Evolutionary conservation across 2,888 invertebrate species (phyloP), one percentile per base, ranked within the genome.

Genomic region (Xestia c-nigrum): DNA sequence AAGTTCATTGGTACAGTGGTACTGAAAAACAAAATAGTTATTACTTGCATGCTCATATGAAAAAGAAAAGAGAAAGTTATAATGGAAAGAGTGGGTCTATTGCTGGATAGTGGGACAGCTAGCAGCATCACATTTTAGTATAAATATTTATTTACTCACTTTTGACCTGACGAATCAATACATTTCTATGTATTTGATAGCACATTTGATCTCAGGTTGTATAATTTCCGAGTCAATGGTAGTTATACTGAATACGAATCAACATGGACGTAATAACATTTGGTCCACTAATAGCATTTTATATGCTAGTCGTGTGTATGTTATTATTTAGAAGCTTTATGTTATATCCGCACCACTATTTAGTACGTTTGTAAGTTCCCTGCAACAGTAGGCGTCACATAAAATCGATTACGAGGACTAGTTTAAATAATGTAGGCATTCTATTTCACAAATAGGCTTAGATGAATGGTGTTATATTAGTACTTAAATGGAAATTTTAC

Each of bases 401-500:
- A 67, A 81, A 84, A 80, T 81, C 64, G 72, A 83, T 85, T 72
- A 77, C 46, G 72, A 81, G 79, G 74, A 69, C 70, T 86, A 86
- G 74, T 78, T 81, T 78, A 78, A 64, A 78, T 84, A 85, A 81
- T 78, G 81, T 91, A 92, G 88, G 88, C 89, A 85, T 91, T 93
- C 89, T 91, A 89, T 90, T 94, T 94, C 93, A 95, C 93, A 93
- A 92, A 92, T 95, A 95, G 92, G 90, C 80, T 90, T 94, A 92
- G 90, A 90, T 89, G 83, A 86, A 92, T 89, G 92, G 90, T 91
- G 91, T 91, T 95, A 92, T 91, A 91, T 93, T 96, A 96, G 96
- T 96, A 96, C 96, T 96, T 96, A 96, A 95, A 91, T 89, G 91
- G 88, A 93, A 92, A 91, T 92, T 91, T 93, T 95, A 95, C 95